phyloP scores from a whole-genome alignment of 2,797 vertebrate species.

The Lepus oiostolus region DNA sequence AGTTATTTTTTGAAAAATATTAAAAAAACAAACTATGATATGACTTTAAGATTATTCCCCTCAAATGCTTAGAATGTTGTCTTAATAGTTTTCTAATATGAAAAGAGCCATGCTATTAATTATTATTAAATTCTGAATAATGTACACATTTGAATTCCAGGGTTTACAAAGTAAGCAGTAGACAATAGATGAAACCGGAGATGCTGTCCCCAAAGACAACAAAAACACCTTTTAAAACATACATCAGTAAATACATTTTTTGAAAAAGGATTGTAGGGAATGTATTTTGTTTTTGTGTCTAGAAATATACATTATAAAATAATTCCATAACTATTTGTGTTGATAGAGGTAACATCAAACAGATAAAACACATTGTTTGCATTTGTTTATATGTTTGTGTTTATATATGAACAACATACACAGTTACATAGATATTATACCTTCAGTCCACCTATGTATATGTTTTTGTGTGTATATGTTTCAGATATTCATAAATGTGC shows the following conservation, averaged over 20 bases:
- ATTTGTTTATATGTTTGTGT: background rate
- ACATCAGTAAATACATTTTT: background rate
- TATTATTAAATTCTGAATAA: slow-evolving; percentile 60
- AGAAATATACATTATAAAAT: slow-evolving; percentile 15
- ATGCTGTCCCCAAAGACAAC: slow-evolving; percentile 34
- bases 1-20: slow-evolving; percentile 93
- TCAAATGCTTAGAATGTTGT: slow-evolving; percentile 67
- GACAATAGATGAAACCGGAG: slow-evolving; percentile 44
- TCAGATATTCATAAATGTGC: background rate
- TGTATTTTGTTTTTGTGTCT: background rate
- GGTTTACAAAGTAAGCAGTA: background rate
- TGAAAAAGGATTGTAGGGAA: slow-evolving; percentile 6
- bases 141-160: background rate
- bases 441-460: slow-evolving; percentile 10
- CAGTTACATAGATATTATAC: slow-evolving; percentile 18
- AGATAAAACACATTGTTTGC: slow-evolving; percentile 13
- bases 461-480: slow-evolving; percentile 8
- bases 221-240: slow-evolving; percentile 17
- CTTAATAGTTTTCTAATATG: slow-evolving; percentile 67
- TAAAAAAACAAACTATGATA: slow-evolving; percentile 91
- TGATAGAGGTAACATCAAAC: background rate
- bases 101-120: slow-evolving; percentile 7
- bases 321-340: background rate
- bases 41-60: slow-evolving; percentile 83
- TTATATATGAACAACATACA: background rate